Percentiles rank a stretch among this genome's conserved stretches.
Conservation (phyloP, 2,113 vertebrate species). For the Salvelinus namaycush region DNA sequence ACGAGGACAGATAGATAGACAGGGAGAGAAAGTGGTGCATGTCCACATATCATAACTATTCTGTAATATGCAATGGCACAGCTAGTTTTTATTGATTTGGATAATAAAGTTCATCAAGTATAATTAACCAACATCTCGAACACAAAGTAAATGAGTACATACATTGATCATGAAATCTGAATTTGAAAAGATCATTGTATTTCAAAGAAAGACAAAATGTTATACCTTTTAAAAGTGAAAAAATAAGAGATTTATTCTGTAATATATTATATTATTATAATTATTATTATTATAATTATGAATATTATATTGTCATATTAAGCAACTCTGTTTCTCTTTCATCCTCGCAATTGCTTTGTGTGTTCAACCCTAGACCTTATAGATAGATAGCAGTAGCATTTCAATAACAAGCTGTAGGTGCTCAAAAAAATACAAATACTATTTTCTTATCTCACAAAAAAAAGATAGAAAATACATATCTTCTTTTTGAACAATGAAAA, state of each 20-base stretch:
- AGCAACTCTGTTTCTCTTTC: conserved; percentile 88
- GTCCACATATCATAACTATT: conserved; percentile 99
- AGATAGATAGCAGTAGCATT: conserved; percentile 79
- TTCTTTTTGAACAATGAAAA: no score
- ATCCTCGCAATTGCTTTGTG: conserved; percentile 94
- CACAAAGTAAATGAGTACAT: conserved; percentile 20
- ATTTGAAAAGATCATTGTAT: conserved; percentile 75
- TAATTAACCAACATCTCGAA: conserved; percentile 87
- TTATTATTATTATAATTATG: conserved; percentile 66
- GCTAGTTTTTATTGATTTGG: conserved; percentile 89
- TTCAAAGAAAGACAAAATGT: conserved; percentile 85
- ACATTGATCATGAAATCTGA: conserved; percentile 16
- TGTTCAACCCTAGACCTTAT: conserved; percentile 93
- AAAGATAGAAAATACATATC: no score
- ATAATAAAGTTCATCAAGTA: conserved; percentile 48
- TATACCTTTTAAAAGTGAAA: conserved; percentile 83
- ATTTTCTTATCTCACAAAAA: no score
- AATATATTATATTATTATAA: conserved; percentile 84
- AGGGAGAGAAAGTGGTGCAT: conserved; percentile 83
- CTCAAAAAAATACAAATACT: no score
- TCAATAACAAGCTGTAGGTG: no score
- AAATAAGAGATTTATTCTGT: conserved; percentile 94
- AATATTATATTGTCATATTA: conserved; percentile 79
- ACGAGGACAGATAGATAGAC: conserved; percentile 43
- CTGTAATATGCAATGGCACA: conserved; percentile 99